Evolutionary conservation across 1,140 invertebrate genomes (phyloP).

Genomic region (Plectrocnemia conspersa): DNA sequence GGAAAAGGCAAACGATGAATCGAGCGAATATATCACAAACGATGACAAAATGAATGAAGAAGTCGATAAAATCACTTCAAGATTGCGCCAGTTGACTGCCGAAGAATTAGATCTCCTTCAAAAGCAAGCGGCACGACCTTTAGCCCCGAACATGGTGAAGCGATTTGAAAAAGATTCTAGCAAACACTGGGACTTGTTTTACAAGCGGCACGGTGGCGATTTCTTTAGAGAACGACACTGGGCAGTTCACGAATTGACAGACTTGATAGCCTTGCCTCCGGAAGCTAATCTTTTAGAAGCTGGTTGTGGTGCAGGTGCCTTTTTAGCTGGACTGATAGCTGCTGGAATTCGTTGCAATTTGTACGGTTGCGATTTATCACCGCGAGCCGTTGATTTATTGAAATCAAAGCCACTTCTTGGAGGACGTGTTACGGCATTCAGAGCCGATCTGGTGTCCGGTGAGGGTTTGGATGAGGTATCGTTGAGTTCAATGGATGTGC

Average conservation of each 20-base stretch:
- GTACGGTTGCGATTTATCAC: constrained; percentile 93
- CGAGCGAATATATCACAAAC: too few relatives aligned
- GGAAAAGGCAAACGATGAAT: too few relatives aligned
- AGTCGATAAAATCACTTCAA: too few relatives aligned
- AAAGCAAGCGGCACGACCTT: too few relatives aligned
- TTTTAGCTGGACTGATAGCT: constrained; percentile 88
- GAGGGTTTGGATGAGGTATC: constrained; percentile 54
- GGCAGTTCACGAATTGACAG: constrained; percentile 91
- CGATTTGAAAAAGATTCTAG: constrained; percentile 83
- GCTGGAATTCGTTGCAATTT: constrained; percentile 66
- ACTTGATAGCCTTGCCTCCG: constrained; percentile 66
- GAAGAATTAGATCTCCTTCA: too few relatives aligned
- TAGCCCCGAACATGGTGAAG: constrained; percentile 69
- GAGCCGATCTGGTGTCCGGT: constrained; percentile 63
- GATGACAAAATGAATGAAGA: too few relatives aligned
- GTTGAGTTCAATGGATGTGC: constrained; percentile 66
- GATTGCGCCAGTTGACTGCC: too few relatives aligned
- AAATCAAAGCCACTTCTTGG: constrained; percentile 62
- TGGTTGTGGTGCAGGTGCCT: constrained; percentile 97
- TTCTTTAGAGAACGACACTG: constrained; percentile 98
- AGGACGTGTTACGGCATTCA: constrained; percentile 69
- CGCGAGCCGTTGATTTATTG: constrained; percentile 82
- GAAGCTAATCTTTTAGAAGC: constrained; percentile 77
- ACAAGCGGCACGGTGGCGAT: constrained; percentile 84
- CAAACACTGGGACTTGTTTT: constrained; percentile 97